Evolutionary conservation across 2,797 vertebrate genomes (phyloP).

Genomic region (Enteromius viviparus): DNA sequence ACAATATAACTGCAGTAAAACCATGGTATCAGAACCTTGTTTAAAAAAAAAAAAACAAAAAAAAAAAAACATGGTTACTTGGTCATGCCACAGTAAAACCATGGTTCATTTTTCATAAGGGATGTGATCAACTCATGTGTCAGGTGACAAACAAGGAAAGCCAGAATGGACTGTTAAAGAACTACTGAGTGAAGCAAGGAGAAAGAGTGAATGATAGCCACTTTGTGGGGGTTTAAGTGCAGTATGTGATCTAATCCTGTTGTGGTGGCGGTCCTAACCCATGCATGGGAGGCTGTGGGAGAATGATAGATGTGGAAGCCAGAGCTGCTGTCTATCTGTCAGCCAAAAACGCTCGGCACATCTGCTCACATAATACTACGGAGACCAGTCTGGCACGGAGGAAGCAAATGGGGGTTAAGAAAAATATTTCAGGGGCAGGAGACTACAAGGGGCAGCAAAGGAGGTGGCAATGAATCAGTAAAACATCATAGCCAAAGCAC

Average conservation of each 20-base stretch:
- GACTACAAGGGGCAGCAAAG: slow-evolving; percentile 1
- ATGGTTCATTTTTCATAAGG: no score
- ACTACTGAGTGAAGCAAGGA: not conserved
- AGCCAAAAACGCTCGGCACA: slow-evolving; percentile 38
- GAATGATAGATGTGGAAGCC: slow-evolving; percentile 52
- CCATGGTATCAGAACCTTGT: no score
- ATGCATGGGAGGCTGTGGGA: slow-evolving; percentile 26
- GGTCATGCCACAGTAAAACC: no score
- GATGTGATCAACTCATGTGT: not conserved
- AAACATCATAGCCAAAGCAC: not conserved
- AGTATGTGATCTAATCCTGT: slow-evolving; percentile 5
- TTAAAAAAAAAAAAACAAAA: no score
- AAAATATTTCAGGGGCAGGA: not conserved
- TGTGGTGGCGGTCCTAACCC: slow-evolving; percentile 15
- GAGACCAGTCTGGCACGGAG: slow-evolving; percentile 2
- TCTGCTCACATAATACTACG: slow-evolving; percentile 40
- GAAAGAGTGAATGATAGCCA: not conserved
- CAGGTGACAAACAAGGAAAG: not conserved
- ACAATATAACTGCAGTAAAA: no score
- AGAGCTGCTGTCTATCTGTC: slow-evolving; percentile 32
- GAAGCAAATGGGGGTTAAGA: not conserved
- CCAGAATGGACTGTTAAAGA: not conserved
- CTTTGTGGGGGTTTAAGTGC: slow-evolving; percentile 15
- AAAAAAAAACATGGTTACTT: no score
- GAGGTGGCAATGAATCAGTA: slow-evolving; percentile 2